These are phyloP conservation scores for Reticulitermes speratus DNA, from an alignment of 1,140 invertebrate genomes.

Conservation along the genomic window DNA sequence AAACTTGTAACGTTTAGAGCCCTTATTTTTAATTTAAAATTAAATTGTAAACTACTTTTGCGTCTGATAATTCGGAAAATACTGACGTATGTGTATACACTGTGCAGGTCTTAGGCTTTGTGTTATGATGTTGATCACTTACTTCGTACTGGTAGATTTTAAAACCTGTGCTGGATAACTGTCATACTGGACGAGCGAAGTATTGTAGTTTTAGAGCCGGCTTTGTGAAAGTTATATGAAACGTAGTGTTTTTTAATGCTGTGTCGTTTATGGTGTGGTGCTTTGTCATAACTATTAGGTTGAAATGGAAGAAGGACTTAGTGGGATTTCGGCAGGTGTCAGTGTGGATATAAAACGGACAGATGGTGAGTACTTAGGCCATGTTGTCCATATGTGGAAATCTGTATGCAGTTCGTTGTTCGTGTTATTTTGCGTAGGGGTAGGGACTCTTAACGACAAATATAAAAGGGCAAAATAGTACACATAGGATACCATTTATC, in stretches of 20 bases:
- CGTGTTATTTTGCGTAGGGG: conserved; percentile 12
- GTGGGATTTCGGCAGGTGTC: conserved; percentile 19
- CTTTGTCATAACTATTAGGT: neutral
- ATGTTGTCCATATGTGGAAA: conserved; percentile 21
- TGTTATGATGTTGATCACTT: neutral
- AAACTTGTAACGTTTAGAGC: too few relatives aligned
- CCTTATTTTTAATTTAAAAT: too few relatives aligned
- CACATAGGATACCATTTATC: too few relatives aligned
- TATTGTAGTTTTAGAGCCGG: neutral
- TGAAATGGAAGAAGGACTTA: conserved; percentile 24
- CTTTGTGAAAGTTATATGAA: neutral
- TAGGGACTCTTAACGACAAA: neutral
- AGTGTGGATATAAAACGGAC: conserved; percentile 27
- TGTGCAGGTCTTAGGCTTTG: neutral
- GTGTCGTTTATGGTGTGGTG: conserved; percentile 15
- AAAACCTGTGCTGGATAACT: conserved; percentile 21
- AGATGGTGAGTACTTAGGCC: conserved; percentile 24
- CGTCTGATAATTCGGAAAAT: too few relatives aligned
- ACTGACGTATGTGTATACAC: too few relatives aligned
- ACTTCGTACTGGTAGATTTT: conserved; percentile 24
- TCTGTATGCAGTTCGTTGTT: conserved; percentile 15
- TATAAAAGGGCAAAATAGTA: too few relatives aligned
- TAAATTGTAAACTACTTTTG: too few relatives aligned
- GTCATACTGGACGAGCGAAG: neutral
- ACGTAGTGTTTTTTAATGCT: neutral